These are phyloP conservation scores for Ischnura elegans DNA, from an alignment of 2,888 invertebrate species.

Conservation along the genomic window DNA sequence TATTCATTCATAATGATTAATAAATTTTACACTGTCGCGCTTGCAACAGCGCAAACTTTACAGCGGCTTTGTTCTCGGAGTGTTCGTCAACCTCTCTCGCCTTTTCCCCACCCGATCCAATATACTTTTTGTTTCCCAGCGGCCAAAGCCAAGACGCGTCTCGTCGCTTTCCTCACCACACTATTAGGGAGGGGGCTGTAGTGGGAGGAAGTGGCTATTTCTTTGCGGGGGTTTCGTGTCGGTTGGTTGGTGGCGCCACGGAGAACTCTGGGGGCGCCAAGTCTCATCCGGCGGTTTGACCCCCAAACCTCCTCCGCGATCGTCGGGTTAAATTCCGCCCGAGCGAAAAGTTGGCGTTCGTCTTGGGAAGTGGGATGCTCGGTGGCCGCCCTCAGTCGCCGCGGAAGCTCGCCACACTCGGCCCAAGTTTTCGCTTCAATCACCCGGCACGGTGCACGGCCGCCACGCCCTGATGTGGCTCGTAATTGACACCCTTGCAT, in stretches of 20 bases:
- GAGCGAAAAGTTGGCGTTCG: not conserved
- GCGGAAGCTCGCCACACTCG: not conserved
- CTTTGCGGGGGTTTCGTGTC: not conserved
- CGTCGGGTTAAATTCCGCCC: not conserved
- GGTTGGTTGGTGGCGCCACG: not conserved
- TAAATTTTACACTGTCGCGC: too few relatives aligned
- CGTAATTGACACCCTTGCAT: not conserved
- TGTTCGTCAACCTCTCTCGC: not conserved
- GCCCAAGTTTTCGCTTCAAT: not conserved
- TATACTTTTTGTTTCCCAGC: not conserved
- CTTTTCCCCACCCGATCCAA: too few relatives aligned
- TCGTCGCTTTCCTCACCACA: not conserved
- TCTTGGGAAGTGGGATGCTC: not conserved
- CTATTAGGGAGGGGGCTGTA: not conserved
- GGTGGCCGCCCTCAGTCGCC: not conserved
- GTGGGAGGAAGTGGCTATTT: not conserved
- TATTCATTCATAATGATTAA: too few relatives aligned
- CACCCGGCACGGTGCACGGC: not conserved
- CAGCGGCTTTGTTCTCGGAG: too few relatives aligned
- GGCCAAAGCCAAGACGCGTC: not conserved
- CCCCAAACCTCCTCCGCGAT: not conserved
- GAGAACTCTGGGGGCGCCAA: not conserved
- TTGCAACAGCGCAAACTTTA: too few relatives aligned
- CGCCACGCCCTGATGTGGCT: not conserved
- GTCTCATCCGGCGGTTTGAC: not conserved